A percentile compares a stretch with the other conserved stretches of the same genome.
phyloP scores from a whole-genome alignment of 2,113 vertebrate genomes.

The Pteronura brasiliensis region DNA sequence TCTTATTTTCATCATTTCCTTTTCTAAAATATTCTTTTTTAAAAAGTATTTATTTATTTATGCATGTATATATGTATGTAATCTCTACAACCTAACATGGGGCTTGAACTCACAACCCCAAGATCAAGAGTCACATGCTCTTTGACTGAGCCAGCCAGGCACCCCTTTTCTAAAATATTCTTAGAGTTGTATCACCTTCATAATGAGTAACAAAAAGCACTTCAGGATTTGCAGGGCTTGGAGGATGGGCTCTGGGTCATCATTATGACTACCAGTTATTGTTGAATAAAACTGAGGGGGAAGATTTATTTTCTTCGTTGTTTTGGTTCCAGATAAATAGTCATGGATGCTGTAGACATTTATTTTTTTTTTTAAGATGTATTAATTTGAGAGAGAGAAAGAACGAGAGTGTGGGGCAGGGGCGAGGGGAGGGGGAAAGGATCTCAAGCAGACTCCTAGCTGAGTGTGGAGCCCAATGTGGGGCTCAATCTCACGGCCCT shows the following conservation, averaged over 20 bases:
- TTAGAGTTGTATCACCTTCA: background rate
- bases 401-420: background rate
- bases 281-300: background rate
- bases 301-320: background rate
- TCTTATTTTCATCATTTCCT: background rate
- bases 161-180: slow-evolving; percentile 7
- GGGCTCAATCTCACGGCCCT: background rate
- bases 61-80: too few relatives aligned
- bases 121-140: background rate
- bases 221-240: background rate
- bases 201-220: background rate
- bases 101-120: background rate
- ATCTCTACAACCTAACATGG: background rate
- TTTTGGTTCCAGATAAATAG: background rate
- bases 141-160: background rate
- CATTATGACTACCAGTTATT: background rate
- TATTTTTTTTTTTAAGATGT: background rate
- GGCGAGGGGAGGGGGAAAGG: background rate
- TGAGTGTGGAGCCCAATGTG: background rate
- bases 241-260: background rate
- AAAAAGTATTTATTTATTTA: background rate
- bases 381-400: background rate
- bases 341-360: background rate
- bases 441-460: background rate
- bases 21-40: slow-evolving; percentile 4